phyloP scores from a whole-genome alignment of 2,113 vertebrate species.

The Stegostoma tigrinum region DNA sequence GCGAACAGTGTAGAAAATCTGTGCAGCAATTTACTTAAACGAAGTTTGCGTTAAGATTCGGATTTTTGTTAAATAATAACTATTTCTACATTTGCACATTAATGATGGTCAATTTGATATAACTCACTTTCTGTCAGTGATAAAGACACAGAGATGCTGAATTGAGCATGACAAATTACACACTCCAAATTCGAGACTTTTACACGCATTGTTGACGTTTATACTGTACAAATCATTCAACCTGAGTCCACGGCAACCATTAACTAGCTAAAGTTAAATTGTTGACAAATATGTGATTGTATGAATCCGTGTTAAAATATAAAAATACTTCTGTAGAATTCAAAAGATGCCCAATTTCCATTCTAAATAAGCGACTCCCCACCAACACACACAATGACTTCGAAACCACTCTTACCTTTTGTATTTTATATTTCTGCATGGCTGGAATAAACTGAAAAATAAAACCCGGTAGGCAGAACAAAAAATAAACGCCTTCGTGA shows the following conservation, averaged over 20 bases:
- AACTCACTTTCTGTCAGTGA: background rate
- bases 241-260: background rate
- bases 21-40: background rate
- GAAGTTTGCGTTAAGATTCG: background rate
- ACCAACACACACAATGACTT: background rate
- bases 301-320: background rate
- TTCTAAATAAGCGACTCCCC: background rate
- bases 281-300: background rate
- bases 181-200: background rate
- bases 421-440: conserved; percentile 95
- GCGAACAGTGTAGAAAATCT: background rate
- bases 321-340: background rate
- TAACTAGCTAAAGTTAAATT: background rate
- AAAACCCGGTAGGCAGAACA: conserved; percentile 84
- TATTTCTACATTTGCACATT: background rate
- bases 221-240: background rate
- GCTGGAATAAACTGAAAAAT: conserved; percentile 91
- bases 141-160: background rate
- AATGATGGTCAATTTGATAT: background rate
- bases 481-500: conserved; percentile 81
- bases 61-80: background rate
- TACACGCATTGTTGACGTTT: background rate
- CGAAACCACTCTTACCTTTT: conserved; percentile 63
- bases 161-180: background rate
- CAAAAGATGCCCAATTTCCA: background rate